phyloP scores from a whole-genome alignment of 2,113 vertebrate species.

The Pterocles orientalis region DNA sequence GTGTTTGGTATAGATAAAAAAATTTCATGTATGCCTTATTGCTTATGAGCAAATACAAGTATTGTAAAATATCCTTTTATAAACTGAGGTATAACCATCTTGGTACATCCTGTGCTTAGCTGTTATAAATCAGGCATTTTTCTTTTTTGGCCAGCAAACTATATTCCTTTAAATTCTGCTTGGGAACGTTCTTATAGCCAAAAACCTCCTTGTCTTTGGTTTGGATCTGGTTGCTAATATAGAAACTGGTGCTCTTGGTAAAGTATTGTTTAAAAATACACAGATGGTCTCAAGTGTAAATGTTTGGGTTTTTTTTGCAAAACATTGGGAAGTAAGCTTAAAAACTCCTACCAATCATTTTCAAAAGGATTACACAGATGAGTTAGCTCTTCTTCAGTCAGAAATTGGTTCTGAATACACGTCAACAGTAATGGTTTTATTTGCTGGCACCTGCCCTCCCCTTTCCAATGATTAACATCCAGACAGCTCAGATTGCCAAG shows the following conservation, averaged over 20 bases:
- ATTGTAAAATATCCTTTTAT: neutral
- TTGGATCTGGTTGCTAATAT: neutral
- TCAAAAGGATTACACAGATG: neutral
- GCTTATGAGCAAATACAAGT: neutral
- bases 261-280: neutral
- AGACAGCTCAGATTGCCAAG: neutral
- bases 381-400: neutral
- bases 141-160: neutral
- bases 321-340: neutral
- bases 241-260: neutral
- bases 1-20: neutral
- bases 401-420: neutral
- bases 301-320: neutral
- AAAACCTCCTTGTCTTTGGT: neutral
- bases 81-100: neutral
- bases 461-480: neutral
- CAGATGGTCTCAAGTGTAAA: neutral
- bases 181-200: neutral
- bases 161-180: neutral
- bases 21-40: neutral
- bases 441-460: neutral
- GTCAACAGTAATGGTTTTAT: neutral
- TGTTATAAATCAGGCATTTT: neutral
- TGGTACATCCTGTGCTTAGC: neutral
- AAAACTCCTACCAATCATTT: slow-evolving; percentile 2